Base-by-base conservation (phyloP, 1,140 invertebrate genomes). In the Ips nitidus region DNA sequence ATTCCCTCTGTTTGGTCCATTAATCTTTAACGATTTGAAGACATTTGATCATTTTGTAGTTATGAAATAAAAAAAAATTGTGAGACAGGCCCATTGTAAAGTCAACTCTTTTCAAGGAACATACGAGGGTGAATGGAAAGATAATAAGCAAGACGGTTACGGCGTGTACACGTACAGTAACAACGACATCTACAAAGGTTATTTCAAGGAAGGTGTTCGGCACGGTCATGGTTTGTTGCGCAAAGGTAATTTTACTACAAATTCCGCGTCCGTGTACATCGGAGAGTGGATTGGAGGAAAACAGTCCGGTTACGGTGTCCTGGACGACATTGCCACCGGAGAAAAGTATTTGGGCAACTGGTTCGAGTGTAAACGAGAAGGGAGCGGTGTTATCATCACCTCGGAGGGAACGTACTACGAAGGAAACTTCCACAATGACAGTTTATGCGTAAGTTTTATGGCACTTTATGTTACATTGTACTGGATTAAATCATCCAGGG, bases 341-440 rank as follows among this genome's bases (percentile, higher is more conserved):
- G 91, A 95, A 80, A 95, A 95, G 80, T 95, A 94, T 82, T 86
- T 95, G 76, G 94, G 94, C 8, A 88, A 88, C 79, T 96, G 94
- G 91, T 87, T 81, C 62, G 92, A 94, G 66, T 91, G 93, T 78
- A 86, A 88, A 77, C 90, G 90, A 69, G 88, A 92, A 78, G 93
- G 93, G 0, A 87, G 86, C 75, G 93, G 93, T 5, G 82, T 94
- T 41, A 91, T 94, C 57, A 92, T 95, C 1, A 94, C 93, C 1
- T 82, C 94, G 60, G 92, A 94, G 82, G 93, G 93, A 0, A 90
- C 94, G 82, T 95, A 96, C 82, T 95, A 94, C 75, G 93, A 95
- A 83, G 94, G 94, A 39, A 86, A 86, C 62, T 96, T 95, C 78
- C 85, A 86, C 62, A 88, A 90, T 75, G 90, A 92, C 78, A 86